Evolutionary conservation across 2,888 invertebrate genomes (phyloP).

Genomic region (Oscheius sp.): DNA sequence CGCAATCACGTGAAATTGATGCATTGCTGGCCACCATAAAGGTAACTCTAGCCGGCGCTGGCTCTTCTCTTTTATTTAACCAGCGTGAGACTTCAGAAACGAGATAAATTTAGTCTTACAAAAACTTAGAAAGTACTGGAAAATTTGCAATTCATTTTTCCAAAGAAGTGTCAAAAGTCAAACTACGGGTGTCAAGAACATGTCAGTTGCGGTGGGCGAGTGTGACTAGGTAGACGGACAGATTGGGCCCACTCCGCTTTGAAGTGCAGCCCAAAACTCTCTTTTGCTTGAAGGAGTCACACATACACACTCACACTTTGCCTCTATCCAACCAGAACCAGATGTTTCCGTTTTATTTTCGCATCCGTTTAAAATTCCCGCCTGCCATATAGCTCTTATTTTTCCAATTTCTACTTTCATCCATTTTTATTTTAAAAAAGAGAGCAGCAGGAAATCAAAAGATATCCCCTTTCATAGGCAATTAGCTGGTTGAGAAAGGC

Average conservation of each 20-base stretch:
- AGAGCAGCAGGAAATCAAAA: slow-evolving; percentile 13
- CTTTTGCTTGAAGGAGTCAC: neutral
- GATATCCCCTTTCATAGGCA: slow-evolving; percentile 24
- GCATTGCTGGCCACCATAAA: slow-evolving; percentile 25
- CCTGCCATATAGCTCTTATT: too few species aligned
- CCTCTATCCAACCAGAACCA: neutral
- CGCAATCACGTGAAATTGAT: slow-evolving; percentile 29
- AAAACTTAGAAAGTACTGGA: slow-evolving; percentile 1
- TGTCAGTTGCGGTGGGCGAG: slow-evolving; percentile 15
- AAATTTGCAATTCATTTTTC: neutral
- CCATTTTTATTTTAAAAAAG: neutral
- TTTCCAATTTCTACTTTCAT: too few species aligned
- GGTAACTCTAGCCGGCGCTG: slow-evolving; percentile 25
- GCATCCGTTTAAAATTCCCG: neutral
- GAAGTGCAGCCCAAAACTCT: neutral
- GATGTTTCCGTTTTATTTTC: neutral
- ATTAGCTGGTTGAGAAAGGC: slow-evolving; percentile 13
- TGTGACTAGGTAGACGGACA: slow-evolving; percentile 16
- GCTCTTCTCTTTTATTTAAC: slow-evolving; percentile 23
- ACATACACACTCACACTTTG: neutral
- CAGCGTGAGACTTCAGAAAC: slow-evolving; percentile 2
- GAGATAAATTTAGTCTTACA: too few species aligned
- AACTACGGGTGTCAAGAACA: slow-evolving; percentile 16
- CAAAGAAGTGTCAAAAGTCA: slow-evolving; percentile 1
- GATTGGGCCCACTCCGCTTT: slow-evolving; percentile 1